Base-by-base conservation (phyloP, 2,888 invertebrate genomes). In the Ichneumoninae sp. region DNA sequence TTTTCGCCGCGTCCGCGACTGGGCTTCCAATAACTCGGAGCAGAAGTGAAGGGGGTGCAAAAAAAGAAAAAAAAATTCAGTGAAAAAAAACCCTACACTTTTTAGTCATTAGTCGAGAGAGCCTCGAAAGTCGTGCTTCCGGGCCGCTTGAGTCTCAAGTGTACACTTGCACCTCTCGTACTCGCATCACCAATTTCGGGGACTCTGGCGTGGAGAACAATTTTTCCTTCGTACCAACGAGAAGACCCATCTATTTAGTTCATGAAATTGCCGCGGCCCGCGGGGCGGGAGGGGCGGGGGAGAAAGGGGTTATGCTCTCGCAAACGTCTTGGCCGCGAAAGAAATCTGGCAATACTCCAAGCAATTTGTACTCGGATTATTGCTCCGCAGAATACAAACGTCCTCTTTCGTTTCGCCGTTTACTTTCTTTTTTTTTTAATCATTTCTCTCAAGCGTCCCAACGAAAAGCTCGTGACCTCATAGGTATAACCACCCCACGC, bases 291-390 rank as follows among this genome's bases (percentile, higher is more conserved):
- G 40, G 40, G 7, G 6, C 4, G 16, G 50, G 52, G 52, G n/a
- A 52, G n/a, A 5, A 4, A 5, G n/a, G 52, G 16, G n/a, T 19
- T 50, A 13, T 50, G 16, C 30, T 44, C 40, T 36, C 16, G 60
- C 16, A 30, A 40, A 8, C 36, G 69, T 33, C 81, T 54, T 26
- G 40, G 44, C 50, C 63, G 33, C 54, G 70, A 85, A 83, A 73
- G 71, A 83, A 83, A 63, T 75, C 71, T 85, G 85, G 85, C 85
- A 80, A 80, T 85, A 83, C 69, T 83, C 85, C 85, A 85, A 85
- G 85, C 85, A 85, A 85, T 83, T 85, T 83, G 83, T 85, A 80
- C 85, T 66, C 68, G 85, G 83, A 83, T 85, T 85, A 85, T 79
- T 83, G 79, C 82, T 77, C 73, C 83, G 71, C 26, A 36, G 85